Conservation (phyloP, 2,113 vertebrate species). For the Epinephelus cyanopodus region DNA sequence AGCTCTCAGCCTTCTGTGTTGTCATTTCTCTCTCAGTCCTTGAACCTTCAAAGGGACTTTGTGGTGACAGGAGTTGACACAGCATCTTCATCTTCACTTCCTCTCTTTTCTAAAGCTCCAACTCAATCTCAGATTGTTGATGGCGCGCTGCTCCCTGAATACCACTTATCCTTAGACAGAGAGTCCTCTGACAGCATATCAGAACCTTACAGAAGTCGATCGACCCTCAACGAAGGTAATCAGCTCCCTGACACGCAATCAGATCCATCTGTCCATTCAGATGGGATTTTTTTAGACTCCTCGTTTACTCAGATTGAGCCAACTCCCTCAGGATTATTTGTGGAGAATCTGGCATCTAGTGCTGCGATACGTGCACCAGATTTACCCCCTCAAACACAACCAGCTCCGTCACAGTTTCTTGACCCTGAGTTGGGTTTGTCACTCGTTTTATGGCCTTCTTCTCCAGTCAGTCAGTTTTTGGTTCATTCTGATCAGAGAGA, state of each 20-base stretch:
- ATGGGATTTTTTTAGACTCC: neutral
- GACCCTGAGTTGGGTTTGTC: neutral
- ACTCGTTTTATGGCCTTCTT: constrained; percentile 15
- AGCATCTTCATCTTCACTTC: constrained; percentile 3
- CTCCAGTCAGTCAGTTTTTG: constrained; percentile 8
- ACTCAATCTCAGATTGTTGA: constrained; percentile 11
- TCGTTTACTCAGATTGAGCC: constrained; percentile 2
- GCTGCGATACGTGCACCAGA: neutral
- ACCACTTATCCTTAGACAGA: neutral
- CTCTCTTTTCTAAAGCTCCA: neutral
- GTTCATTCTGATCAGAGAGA: constrained; percentile 15
- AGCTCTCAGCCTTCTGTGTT: constrained; percentile 17
- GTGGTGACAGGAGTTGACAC: neutral
- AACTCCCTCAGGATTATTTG: neutral
- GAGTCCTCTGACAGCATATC: neutral
- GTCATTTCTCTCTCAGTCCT: constrained; percentile 26
- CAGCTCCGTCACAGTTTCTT: neutral
- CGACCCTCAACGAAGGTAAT: neutral
- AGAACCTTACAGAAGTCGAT: neutral
- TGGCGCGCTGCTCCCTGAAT: neutral
- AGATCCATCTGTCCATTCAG: neutral
- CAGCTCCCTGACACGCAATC: neutral
- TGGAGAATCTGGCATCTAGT: neutral
- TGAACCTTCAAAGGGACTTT: constrained; percentile 20
- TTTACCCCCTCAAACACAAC: neutral